A percentile compares a stretch with the other conserved stretches of the same genome.
These are phyloP conservation scores for Tipula vernalis DNA, from an alignment of 2,888 invertebrate species.

Conservation along the genomic window DNA sequence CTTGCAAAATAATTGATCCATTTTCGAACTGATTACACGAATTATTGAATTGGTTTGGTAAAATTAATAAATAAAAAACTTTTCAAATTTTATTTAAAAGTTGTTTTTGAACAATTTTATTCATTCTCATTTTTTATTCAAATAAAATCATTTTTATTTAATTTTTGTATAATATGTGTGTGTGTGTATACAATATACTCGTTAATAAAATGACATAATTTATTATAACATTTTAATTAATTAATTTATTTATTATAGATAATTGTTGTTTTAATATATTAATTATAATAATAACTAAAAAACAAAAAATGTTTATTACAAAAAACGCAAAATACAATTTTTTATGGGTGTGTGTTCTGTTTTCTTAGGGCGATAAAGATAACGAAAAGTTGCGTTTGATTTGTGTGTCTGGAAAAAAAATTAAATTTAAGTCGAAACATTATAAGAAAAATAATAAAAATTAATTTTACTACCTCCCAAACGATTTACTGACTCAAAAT, in stretches of 20 bases:
- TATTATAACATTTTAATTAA: not conserved
- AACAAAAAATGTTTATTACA: not conserved
- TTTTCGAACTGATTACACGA: too few species aligned
- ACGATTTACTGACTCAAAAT: not conserved
- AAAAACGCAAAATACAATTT: not conserved
- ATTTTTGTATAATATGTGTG: not conserved
- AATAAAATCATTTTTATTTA: not conserved
- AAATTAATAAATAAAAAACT: not conserved
- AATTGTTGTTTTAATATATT: not conserved
- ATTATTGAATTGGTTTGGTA: not conserved
- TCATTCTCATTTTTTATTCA: not conserved
- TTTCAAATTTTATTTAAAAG: not conserved
- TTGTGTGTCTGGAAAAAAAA: not conserved
- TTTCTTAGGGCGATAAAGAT: not conserved
- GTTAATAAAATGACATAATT: not conserved
- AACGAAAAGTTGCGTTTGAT: not conserved
- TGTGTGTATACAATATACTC: not conserved
- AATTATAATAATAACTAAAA: not conserved
- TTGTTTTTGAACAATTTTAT: not conserved
- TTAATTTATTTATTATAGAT: not conserved
- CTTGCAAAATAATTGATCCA: too few species aligned
- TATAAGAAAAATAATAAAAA: not conserved
- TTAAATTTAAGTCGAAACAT: not conserved
- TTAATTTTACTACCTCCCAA: not conserved
- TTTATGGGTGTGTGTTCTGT: not conserved